Evolutionary conservation across 2,888 invertebrate genomes (phyloP).

Genomic region (Drosophila pseudotalamancana): DNA sequence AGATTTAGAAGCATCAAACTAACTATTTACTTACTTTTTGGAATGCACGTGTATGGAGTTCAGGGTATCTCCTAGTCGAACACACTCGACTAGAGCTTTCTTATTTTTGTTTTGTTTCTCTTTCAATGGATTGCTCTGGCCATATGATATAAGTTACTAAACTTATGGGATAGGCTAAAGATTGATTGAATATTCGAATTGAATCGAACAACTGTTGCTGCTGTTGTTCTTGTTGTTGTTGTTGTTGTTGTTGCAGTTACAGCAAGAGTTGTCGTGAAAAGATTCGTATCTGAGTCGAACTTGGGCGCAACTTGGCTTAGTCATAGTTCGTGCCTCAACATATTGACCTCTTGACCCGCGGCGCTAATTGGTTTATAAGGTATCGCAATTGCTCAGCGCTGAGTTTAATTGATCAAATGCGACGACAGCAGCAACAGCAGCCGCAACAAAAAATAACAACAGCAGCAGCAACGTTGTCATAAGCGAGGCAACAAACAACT

Average conservation of each 20-base stretch:
- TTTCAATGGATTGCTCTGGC: slow-evolving; percentile 32
- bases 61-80: no score
- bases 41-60: no score
- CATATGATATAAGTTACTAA: slow-evolving; percentile 17
- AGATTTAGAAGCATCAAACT: no score
- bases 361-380: slow-evolving; percentile 68
- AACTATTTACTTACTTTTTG: no score
- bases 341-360: slow-evolving; percentile 70
- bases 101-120: slow-evolving; percentile 39
- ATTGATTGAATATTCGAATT: slow-evolving; percentile 38
- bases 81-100: no score
- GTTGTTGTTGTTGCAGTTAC: slow-evolving; percentile 12
- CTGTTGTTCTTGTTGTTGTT: slow-evolving; percentile 6
- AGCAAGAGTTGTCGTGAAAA: slow-evolving; percentile 43
- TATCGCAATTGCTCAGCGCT: slow-evolving; percentile 55
- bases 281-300: slow-evolving; percentile 37
- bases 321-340: slow-evolving; percentile 51
- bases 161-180: slow-evolving; percentile 38
- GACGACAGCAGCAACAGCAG: slow-evolving; percentile 33
- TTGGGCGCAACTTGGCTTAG: slow-evolving; percentile 43
- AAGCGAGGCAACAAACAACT: slow-evolving; percentile 54
- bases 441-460: slow-evolving; percentile 10
- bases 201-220: slow-evolving; percentile 3
- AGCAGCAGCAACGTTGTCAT: slow-evolving; percentile 15
- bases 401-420: slow-evolving; percentile 73